These are phyloP conservation scores for Tribolium madens DNA, from an alignment of 1,140 invertebrate genomes.

Conservation along the genomic window DNA sequence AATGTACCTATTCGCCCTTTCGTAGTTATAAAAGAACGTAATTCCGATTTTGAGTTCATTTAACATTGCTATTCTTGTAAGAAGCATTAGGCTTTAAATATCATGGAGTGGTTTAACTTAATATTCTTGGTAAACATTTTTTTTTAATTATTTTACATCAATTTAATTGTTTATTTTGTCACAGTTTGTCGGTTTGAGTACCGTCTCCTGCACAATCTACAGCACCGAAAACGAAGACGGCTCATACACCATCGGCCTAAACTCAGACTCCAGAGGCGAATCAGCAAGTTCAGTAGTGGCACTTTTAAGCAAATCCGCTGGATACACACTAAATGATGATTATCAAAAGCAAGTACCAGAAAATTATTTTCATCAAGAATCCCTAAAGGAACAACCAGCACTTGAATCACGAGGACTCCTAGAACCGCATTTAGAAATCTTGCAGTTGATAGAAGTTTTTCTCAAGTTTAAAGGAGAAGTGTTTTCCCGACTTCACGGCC, in stretches of 20 bases:
- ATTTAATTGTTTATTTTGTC: background rate
- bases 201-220: background rate
- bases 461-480: constrained; percentile 57
- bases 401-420: background rate
- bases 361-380: background rate
- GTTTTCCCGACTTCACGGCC: constrained; percentile 44
- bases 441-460: constrained; percentile 55
- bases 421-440: constrained; percentile 50
- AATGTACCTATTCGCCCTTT: background rate
- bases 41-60: background rate
- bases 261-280: constrained; percentile 9
- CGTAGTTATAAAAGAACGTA: background rate
- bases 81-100: background rate
- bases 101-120: background rate
- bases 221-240: constrained; percentile 12
- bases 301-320: background rate
- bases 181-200: background rate
- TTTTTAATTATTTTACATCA: background rate
- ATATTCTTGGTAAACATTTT: background rate
- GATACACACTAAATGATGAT: background rate
- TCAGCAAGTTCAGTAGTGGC: background rate
- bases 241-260: background rate
- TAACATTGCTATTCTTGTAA: background rate
- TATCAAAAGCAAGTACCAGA: background rate
- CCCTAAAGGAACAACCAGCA: background rate